Conservation (phyloP, 2,797 vertebrate species). For the Columba guinea region DNA sequence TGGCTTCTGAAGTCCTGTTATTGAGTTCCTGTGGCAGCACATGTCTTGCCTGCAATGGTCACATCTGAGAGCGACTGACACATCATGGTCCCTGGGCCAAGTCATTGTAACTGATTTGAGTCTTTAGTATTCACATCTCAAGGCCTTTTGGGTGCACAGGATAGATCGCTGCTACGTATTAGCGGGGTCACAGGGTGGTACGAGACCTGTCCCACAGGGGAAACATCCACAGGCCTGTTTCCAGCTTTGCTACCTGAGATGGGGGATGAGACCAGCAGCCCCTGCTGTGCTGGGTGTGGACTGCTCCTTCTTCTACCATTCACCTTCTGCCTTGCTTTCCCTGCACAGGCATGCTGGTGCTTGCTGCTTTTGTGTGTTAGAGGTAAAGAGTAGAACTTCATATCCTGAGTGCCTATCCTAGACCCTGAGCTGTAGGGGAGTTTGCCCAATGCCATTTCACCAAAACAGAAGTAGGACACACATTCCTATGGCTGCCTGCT, state of each 20-base stretch:
- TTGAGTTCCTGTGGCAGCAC: neutral
- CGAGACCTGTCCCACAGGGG: neutral
- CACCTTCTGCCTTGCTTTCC: neutral
- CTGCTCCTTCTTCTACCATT: neutral
- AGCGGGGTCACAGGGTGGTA: neutral
- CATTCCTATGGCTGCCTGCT: neutral
- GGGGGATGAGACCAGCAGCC: neutral
- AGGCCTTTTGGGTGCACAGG: neutral
- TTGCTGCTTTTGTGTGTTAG: neutral
- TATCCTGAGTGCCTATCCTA: neutral
- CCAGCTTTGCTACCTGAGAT: neutral
- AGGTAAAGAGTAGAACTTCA: neutral
- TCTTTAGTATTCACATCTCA: neutral
- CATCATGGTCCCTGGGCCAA: neutral
- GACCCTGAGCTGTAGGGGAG: neutral
- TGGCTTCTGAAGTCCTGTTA: neutral
- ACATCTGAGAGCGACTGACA: neutral
- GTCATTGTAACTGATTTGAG: neutral
- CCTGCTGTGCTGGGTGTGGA: neutral
- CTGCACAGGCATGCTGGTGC: neutral
- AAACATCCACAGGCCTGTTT: neutral
- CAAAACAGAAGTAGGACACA: neutral
- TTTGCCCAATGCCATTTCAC: neutral
- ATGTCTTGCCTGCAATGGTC: neutral
- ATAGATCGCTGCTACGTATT: neutral